Conservation (phyloP, 2,113 vertebrate genomes). For the Strix uralensis region DNA sequence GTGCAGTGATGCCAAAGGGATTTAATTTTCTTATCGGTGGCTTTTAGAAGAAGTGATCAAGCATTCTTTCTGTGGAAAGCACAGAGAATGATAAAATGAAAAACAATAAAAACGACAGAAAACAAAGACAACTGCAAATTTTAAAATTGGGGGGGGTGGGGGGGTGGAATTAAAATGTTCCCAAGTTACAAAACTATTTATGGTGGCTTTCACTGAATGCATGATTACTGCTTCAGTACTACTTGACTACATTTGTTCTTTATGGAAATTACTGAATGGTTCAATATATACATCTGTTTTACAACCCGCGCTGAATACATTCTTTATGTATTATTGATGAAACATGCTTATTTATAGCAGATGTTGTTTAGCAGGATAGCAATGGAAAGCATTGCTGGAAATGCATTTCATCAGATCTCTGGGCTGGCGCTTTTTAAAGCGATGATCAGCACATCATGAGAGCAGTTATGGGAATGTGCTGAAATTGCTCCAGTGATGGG, state of each 20-base stretch:
- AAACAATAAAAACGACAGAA: background rate
- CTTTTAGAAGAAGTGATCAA: constrained; percentile 30
- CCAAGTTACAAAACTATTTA: background rate
- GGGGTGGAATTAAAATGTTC: background rate
- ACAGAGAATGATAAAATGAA: background rate
- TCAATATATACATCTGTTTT: background rate
- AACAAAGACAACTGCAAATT: background rate
- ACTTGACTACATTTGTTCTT: background rate
- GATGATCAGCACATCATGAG: background rate
- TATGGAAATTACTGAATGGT: background rate
- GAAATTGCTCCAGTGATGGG: background rate
- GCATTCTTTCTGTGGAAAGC: background rate
- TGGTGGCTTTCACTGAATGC: background rate
- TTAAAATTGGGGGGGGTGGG: background rate
- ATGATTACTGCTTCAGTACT: background rate
- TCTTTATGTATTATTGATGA: background rate
- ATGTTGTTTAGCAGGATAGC: background rate
- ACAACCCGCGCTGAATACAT: background rate
- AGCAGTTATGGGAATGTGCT: background rate
- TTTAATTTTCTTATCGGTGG: constrained; percentile 6
- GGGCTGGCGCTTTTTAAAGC: no score
- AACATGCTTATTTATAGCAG: background rate
- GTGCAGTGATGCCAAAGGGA: constrained; percentile 24
- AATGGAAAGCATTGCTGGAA: background rate
- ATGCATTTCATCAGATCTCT: background rate